Conservation (phyloP, 2,888 invertebrate species). For the Strigamia transsilvanica region DNA sequence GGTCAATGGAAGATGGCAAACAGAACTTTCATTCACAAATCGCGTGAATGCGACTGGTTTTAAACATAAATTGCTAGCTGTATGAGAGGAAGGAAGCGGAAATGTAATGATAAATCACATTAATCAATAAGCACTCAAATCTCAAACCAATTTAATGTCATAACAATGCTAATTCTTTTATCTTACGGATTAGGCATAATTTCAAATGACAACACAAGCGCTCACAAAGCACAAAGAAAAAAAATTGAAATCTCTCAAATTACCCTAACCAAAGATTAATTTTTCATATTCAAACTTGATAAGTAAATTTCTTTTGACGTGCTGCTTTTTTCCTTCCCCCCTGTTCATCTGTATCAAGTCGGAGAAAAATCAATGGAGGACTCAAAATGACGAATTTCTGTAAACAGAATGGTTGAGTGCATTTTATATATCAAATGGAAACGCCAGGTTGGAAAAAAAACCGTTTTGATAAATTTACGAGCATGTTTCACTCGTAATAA, state of each 20-base stretch:
- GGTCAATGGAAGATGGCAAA: slow-evolving; percentile 36
- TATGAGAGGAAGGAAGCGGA: not conserved
- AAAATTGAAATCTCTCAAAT: not conserved
- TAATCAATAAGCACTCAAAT: slow-evolving; percentile 5
- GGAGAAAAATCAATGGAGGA: not conserved
- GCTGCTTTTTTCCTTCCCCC: not conserved
- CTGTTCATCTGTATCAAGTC: not conserved
- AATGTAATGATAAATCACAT: slow-evolving; percentile 18
- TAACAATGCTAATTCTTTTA: not conserved
- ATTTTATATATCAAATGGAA: not conserved
- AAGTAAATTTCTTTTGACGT: not conserved
- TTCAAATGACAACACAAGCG: not conserved
- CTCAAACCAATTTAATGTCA: slow-evolving; percentile 13
- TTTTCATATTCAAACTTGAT: not conserved
- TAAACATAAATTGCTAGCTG: not conserved
- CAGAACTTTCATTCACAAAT: slow-evolving; percentile 32
- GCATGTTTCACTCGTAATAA: not conserved
- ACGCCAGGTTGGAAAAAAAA: not conserved
- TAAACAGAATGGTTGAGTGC: not conserved
- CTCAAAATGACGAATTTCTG: not conserved
- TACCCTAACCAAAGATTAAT: not conserved
- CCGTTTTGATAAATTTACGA: not conserved
- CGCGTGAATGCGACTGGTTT: slow-evolving; percentile 20
- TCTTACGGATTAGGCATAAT: not conserved
- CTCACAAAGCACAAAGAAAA: not conserved